phyloP scores from a whole-genome alignment of 2,113 vertebrate genomes.

The Bambusicola thoracicus region DNA sequence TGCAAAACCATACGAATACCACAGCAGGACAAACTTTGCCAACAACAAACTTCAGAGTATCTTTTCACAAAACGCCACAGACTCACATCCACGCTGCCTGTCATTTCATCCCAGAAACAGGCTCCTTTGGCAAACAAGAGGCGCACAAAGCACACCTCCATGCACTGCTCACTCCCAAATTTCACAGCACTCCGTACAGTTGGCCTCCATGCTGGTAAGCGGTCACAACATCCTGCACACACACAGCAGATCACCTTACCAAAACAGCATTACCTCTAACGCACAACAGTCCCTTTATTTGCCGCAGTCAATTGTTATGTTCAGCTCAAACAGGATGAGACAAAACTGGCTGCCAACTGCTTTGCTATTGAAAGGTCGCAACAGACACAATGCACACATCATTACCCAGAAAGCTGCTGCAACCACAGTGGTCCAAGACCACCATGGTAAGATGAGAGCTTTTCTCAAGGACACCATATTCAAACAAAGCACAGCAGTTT shows the following conservation, averaged over 20 bases:
- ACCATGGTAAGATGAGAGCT: not conserved
- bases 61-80: not conserved
- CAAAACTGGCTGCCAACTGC: not conserved
- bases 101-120: not conserved
- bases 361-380: not conserved
- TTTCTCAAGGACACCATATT: not conserved
- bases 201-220: not conserved
- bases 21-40: not conserved
- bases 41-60: not conserved
- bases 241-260: not conserved
- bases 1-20: not conserved
- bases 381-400: fast-evolving
- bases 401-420: not conserved
- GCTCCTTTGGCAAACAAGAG: not conserved
- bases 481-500: not conserved
- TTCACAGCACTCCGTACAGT: not conserved
- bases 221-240: not conserved
- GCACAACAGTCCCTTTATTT: not conserved
- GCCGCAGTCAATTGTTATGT: fast-evolving
- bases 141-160: not conserved
- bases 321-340: not conserved
- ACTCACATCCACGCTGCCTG: not conserved
- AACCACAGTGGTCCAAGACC: not conserved
- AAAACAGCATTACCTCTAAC: not conserved
- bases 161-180: fast-evolving